Evolutionary conservation across 2,888 invertebrate species (phyloP), one percentile per base, ranked within the genome.

Genomic region (Incurvaria masculella): DNA sequence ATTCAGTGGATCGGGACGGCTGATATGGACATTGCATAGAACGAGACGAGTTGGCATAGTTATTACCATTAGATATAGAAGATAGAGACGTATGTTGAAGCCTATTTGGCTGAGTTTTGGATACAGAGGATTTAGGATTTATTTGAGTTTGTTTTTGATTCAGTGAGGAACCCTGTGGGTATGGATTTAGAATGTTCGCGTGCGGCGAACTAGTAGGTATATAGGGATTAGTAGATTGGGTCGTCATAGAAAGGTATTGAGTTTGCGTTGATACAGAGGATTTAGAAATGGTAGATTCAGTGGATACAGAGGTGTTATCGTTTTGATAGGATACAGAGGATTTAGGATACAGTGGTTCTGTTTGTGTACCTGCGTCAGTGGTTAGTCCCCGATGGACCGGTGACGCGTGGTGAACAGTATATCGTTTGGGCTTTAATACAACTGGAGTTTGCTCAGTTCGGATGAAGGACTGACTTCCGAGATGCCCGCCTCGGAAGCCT

Each of bases 331-430:
- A n/a, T n/a, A n/a, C n/a, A n/a, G n/a, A n/a, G n/a, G 14, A 33
- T 14, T 33, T 8, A 33, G 14, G 14, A 11, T 11, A 11, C n/a
- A n/a, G n/a, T n/a, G n/a, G n/a, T n/a, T 23, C 14, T 26, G 43
- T 43, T 16, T 43, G 43, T 8, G 43, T 43, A 16, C 21, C 21
- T 11, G 14, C 23, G 8, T 43, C 43, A 21, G 14, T 21, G 21
- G 19, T 26, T 33, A 21, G 45, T 45, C 39, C 17, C 45, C 45
- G 39, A 45, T 45, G 14, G 45, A 45, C 38, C 21, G 45, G 20
- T 20, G 33, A 38, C 26, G 17, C 18, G 16, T 17, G 19, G 14
- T 5, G 20, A 8, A 16, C n/a, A 21, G 21, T 23, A n/a, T 16
- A 16, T 27, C 18, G 16, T 11, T 26, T 11, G 21, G 38, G 16